Conservation (phyloP, 2,797 vertebrate genomes). For the Luscinia luscinia region DNA sequence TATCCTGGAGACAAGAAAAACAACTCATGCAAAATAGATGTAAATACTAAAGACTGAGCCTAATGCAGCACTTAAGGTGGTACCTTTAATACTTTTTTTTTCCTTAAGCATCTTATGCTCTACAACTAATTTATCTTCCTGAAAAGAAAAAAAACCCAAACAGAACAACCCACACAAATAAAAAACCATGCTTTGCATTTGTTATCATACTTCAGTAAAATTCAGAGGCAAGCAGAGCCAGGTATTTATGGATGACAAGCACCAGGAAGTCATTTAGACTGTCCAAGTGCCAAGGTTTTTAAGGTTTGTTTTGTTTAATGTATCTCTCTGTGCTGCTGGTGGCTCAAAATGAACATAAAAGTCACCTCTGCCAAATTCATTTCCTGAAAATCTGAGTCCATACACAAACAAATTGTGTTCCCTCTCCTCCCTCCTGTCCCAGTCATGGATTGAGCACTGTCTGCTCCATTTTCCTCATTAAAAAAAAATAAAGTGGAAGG, state of each 20-base stretch:
- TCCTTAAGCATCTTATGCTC: background rate
- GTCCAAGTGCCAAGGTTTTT: background rate
- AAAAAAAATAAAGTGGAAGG: background rate
- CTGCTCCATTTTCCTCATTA: background rate
- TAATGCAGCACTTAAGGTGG: background rate
- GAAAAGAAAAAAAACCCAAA: background rate
- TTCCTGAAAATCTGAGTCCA: background rate
- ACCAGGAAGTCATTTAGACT: constrained; percentile 15
- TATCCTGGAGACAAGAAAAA: background rate
- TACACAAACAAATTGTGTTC: background rate
- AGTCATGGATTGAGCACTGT: background rate
- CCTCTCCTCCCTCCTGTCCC: background rate
- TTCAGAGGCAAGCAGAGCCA: background rate
- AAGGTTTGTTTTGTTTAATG: background rate
- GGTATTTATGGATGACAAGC: background rate
- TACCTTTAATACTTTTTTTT: fast-evolving
- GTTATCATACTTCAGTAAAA: background rate
- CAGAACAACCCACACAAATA: background rate
- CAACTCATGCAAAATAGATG: background rate
- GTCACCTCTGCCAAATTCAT: background rate
- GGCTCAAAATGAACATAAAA: background rate
- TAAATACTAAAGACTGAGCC: background rate
- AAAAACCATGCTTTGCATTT: background rate
- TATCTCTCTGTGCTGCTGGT: background rate
- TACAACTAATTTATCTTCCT: background rate